Base-by-base conservation (phyloP, 2,888 invertebrate species). In the Rhogogaster chlorosoma region DNA sequence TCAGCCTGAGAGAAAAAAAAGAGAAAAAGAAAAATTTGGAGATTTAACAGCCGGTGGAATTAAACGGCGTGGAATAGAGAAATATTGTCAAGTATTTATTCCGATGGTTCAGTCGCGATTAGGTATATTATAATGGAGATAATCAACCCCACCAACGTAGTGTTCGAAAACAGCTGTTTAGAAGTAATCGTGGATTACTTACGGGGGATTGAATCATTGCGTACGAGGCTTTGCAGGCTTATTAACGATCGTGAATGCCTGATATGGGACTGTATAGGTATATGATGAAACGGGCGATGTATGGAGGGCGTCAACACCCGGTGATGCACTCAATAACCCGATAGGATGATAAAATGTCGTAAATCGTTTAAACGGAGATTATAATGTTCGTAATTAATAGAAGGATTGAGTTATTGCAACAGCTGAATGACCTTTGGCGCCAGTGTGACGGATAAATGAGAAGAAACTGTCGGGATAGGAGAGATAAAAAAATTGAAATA, bases 401-500 rank as follows among this genome's bases (percentile, higher is more conserved):
- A 38, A 82, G 67, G 38, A 84, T 70, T 84, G 84, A 78, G 38
- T 71, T 82, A 82, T 71, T 70, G 57, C 78, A 80, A 78, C 80
- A 78, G 70, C 45, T 49, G 70, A n/a, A 84, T 84, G 80, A 84
- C 80, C 84, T 84, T 53, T 70, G 84, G 45, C 64, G 70, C 78
- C 61, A 22, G 5, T 18, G 77, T 36, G 73, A 29, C 57, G 57
- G 38, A 73, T 53, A 64, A 71, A n/a, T 26, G 38, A 32, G 29
- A 61, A 38, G 84, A 57, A 38, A 18, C 10, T 10, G 36, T 29
- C 32, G 57, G 26, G 32, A n/a, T 45, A 45, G 12, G 61, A 80
- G 57, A 61, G 10, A 38, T 32, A 57, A 26, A n/a, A n/a, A n/a
- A n/a, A n/a, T n/a, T n/a, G 22, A 22, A 42, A 29, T n/a, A 45